A percentile compares a stretch with the other conserved stretches of the same genome.
Conservation (phyloP, 2,888 invertebrate species). For the Gymnosoma rotundatum region DNA sequence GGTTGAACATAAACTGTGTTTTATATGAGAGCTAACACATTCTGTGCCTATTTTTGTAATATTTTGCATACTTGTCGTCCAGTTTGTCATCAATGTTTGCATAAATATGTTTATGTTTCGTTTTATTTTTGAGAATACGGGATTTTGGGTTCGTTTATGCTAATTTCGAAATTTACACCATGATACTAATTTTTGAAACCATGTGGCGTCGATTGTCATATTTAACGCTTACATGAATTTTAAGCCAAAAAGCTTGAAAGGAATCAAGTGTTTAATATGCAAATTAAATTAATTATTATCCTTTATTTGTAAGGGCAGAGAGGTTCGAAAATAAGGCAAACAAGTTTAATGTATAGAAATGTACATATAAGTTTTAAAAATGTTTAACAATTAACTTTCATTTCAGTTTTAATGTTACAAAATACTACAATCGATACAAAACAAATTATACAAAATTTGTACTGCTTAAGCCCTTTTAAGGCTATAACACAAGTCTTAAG, state of each 20-base stretch:
- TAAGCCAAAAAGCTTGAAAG: slow-evolving; percentile 36
- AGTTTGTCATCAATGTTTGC: slow-evolving; percentile 52
- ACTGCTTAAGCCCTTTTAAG: no score
- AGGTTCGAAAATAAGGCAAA: not conserved
- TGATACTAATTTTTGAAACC: slow-evolving; percentile 51
- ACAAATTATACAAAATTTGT: no score
- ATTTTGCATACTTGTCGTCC: slow-evolving; percentile 65
- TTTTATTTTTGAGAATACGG: not conserved
- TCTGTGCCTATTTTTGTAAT: slow-evolving; percentile 61
- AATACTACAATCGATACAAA: no score
- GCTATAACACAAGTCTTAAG: no score
- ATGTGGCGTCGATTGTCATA: slow-evolving; percentile 51
- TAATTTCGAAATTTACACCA: slow-evolving; percentile 64
- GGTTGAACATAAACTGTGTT: slow-evolving; percentile 49
- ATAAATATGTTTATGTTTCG: slow-evolving; percentile 24
- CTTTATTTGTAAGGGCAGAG: no score
- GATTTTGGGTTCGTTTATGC: slow-evolving; percentile 54
- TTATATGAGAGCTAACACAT: slow-evolving; percentile 29
- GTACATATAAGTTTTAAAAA: not conserved
- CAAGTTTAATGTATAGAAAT: not conserved
- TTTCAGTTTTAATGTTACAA: no score
- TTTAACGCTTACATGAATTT: slow-evolving; percentile 53
- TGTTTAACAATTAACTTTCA: not conserved
- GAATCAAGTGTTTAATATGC: slow-evolving; percentile 36
- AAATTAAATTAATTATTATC: slow-evolving; percentile 35